Evolutionary conservation across 2,888 invertebrate genomes (phyloP), one percentile per base, ranked within the genome.

Genomic region (Drosophila kanekoi): DNA sequence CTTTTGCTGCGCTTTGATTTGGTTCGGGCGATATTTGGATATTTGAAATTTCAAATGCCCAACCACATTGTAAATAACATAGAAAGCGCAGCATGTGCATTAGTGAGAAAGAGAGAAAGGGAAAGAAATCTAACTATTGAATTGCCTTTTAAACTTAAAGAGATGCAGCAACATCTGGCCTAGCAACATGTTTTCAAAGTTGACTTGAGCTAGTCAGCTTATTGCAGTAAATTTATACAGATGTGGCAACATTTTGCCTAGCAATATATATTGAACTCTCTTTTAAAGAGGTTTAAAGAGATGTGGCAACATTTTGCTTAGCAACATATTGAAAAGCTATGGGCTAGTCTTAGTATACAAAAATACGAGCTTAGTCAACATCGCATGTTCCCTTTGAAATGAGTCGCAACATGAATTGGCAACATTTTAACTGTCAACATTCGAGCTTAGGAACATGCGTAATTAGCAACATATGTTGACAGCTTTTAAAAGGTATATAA

Each of bases 11-110:
- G 47, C 51, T 58, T 51, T 64, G 49, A 56, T 60, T 69, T 52
- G 60, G 45, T 61, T 38, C 45, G n/a, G 32, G 28, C 28, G 51
- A 45, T 52, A 51, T 52, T 66, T 58, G 23, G 28, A 60, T 63
- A 64, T 67, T 68, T 59, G 45, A 62, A 49, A 48, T 43, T 51
- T 47, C 47, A 32, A 47, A 52, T 68, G 41, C 35, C 6, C 8
- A 76, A 70, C 69, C 79, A 52, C 76, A 69, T 28, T 48, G 72
- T 72, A 83, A 78, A 80, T 81, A 81, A 67, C 43, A 47, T 33
- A 40, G 54, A 75, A 66, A 51, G 60, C 52, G 33, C 45, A 48
- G 32, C n/a, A 41, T 49, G 32, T 8, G 40, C 38, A 13, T 38
- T 28, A 16, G 52, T 16, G 44, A 14, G 43, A 57, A 52, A 33